A percentile compares a stretch with the other conserved stretches of the same genome.
These are phyloP conservation scores for Pelodytes ibericus DNA, from an alignment of 2,797 vertebrate genomes.

Conservation along the genomic window DNA sequence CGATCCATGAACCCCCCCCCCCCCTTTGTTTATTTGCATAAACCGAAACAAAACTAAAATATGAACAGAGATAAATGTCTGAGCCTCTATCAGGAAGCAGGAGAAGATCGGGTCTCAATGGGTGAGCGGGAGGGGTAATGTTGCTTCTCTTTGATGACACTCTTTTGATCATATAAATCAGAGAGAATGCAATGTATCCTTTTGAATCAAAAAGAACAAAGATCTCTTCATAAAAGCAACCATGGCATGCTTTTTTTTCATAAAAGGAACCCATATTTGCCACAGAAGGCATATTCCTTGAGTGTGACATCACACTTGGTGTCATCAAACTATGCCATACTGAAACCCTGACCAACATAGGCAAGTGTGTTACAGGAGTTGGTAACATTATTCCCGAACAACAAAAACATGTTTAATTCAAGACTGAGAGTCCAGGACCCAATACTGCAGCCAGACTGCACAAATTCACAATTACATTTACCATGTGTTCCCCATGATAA, in stretches of 20 bases:
- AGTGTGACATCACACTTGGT: slow-evolving; percentile 20
- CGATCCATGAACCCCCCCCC: neutral
- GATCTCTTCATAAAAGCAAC: slow-evolving; percentile 37
- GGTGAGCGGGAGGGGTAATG: slow-evolving; percentile 31
- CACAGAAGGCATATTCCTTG: neutral
- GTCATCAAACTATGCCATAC: neutral
- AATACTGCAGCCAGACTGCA: too few relatives aligned
- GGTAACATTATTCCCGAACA: too few relatives aligned
- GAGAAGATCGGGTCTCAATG: slow-evolving; percentile 20
- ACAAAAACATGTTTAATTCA: too few relatives aligned
- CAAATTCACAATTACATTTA: too few relatives aligned
- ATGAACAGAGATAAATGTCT: slow-evolving; percentile 42
- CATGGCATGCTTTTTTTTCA: slow-evolving; percentile 1
- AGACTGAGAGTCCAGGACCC: too few relatives aligned
- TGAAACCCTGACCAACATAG: too few relatives aligned
- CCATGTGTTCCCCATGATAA: too few relatives aligned
- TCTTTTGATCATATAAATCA: slow-evolving; percentile 54
- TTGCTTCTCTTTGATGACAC: slow-evolving; percentile 48
- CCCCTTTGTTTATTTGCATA: slow-evolving; percentile 28
- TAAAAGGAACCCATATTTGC: neutral
- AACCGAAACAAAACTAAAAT: slow-evolving; percentile 30
- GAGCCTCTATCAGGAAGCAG: neutral
- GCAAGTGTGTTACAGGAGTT: too few relatives aligned
- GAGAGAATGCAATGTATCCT: slow-evolving; percentile 26
- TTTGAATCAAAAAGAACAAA: slow-evolving; percentile 49